Base-by-base conservation (phyloP, 2,113 vertebrate genomes). In the Apodemus speciosus region DNA sequence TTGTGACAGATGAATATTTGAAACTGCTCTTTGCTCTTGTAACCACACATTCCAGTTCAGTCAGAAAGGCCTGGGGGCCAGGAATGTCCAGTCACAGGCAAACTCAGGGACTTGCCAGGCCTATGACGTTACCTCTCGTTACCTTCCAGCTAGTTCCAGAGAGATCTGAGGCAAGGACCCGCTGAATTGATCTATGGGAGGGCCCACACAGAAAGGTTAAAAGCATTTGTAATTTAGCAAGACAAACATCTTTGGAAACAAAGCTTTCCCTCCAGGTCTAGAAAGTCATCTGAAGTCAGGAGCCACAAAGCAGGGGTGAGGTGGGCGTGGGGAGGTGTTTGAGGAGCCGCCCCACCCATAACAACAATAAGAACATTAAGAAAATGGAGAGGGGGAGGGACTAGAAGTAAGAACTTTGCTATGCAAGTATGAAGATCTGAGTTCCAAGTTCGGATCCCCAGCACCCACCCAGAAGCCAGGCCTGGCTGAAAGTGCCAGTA, bases 21-120 rank as follows among this genome's bases (percentile, higher is more conserved):
- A 35, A 38, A 71, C 46, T 69, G 77, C 5, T 53, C 43, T 92
- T 75, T 92, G 77, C 40, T 92, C 94, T 71, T 35, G 32, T 89
- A 89, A 94, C 1, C 7, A 53, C 13, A 46, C 40, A 79, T 88
- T 93, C 89, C 60, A 56, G 30, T 2, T 40, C 18, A 88, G 56
- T 66, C n/a, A 64, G 25, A 85, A 85, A 83, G 88, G 77, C 40
- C 21, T 11, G 58, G 51, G 0, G 35, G 40, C 38, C 38, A 83
- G 43, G 46, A 58, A 88, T 5, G n/a, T 30, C 72, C 40, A 64
- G 35, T 30, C 58, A 86, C 3, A 43, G 66, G 15, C 69, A 58
- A 40, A 40, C 69, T 68, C 32, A 14, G 75, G 62, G 25, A 75
- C 15, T 40, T 62, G 53, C 53, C 73, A 88, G 66, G 60, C 51